Percentiles rank a stretch among this genome's conserved stretches.
Conservation (phyloP, 2,888 invertebrate species). For the Metellina segmentata region DNA sequence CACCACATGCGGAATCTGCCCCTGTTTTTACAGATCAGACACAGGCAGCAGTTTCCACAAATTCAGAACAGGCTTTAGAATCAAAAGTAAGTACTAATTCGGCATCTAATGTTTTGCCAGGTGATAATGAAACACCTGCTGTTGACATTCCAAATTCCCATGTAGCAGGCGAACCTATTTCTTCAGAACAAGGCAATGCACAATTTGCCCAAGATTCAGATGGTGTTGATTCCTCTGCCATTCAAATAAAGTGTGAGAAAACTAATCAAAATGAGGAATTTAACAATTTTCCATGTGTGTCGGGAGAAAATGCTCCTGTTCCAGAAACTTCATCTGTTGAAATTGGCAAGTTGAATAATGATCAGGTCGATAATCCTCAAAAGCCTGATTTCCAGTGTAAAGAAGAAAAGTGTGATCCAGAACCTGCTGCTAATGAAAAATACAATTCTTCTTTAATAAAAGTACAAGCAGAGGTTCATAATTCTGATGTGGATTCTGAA, state of each 20-base stretch:
- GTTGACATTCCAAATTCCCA: slow-evolving; percentile 24
- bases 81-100: slow-evolving; percentile 32
- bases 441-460: slow-evolving; percentile 11
- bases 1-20: slow-evolving; percentile 72
- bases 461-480: slow-evolving; percentile 32
- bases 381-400: slow-evolving; percentile 1
- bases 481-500: slow-evolving; percentile 26
- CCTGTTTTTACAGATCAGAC: slow-evolving; percentile 70
- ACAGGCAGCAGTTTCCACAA: slow-evolving; percentile 65
- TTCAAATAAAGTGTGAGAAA: slow-evolving; percentile 23
- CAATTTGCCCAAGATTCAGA: background rate
- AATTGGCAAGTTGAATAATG: background rate
- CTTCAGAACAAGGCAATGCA: slow-evolving; percentile 3
- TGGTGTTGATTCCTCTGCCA: background rate
- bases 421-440: background rate
- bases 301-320: background rate
- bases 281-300: background rate
- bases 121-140: background rate
- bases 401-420: slow-evolving; percentile 26
- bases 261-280: slow-evolving; percentile 14
- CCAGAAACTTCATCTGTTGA: background rate
- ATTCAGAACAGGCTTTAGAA: slow-evolving; percentile 70
- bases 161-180: slow-evolving; percentile 24
- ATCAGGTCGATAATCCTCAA: background rate
- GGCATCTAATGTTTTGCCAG: background rate